A percentile compares a stretch with the other conserved stretches of the same genome.
Evolutionary conservation across 1,140 invertebrate species (phyloP).

Genomic region (Berghia stephanieae): DNA sequence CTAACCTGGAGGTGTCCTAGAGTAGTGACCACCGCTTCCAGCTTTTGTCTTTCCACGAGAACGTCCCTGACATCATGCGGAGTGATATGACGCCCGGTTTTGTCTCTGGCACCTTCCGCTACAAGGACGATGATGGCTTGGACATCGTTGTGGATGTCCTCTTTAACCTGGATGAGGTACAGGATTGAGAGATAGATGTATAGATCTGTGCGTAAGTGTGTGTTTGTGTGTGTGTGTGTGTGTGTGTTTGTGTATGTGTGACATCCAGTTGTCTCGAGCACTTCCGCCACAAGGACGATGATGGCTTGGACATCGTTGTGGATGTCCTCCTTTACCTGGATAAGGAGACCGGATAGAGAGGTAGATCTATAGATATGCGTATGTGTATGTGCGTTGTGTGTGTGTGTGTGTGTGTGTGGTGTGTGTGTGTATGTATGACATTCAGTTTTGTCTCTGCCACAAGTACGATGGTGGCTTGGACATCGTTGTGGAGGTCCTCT

Average conservation of each 20-base stretch:
- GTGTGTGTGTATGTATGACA: no score
- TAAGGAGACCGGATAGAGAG: no score
- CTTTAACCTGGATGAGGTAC: slow-evolving; percentile 5
- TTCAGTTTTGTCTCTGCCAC: slow-evolving; percentile 17
- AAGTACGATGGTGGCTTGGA: not conserved
- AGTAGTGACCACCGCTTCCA: not conserved
- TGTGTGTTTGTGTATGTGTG: no score
- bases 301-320: not conserved
- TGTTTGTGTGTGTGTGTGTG: no score
- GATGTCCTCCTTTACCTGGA: slow-evolving; percentile 17
- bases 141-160: not conserved
- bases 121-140: slow-evolving; percentile 4
- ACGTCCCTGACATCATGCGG: not conserved
- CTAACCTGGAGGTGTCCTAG: slow-evolving; percentile 28
- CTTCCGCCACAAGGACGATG: slow-evolving; percentile 10
- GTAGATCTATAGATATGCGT: not conserved
- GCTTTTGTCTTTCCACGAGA: not conserved
- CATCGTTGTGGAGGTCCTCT: not conserved
- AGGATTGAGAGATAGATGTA: not conserved
- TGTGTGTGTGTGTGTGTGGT: no score
- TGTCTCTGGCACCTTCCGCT: slow-evolving; percentile 23
- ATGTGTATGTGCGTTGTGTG: no score
- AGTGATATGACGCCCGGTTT: slow-evolving; percentile 10
- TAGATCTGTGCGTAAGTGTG: no score
- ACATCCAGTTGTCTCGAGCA: slow-evolving; percentile 13